Base-by-base conservation (phyloP, 2,888 invertebrate genomes). In the Toxonevra muliebris region DNA sequence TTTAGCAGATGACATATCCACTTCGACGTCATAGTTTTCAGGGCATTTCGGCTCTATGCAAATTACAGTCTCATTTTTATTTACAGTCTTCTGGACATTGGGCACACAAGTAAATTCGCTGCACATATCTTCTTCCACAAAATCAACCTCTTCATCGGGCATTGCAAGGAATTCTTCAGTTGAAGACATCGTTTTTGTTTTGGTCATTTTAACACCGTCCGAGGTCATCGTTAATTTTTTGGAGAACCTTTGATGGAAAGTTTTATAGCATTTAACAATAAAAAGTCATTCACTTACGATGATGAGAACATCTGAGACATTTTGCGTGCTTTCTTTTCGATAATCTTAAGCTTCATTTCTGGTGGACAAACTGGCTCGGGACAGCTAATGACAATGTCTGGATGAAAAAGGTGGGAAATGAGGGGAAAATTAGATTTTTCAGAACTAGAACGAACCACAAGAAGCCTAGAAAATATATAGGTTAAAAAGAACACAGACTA, bases 31-130 rank as follows among this genome's bases (percentile, higher is more conserved):
- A 79, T 91, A 91, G 1, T 87, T 87, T 0, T 87, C 83, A 0
- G 91, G 92, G 75, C 93, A 93, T 67, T 82, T 81, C 30, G 82
- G 83, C 54, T 79, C 74, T 11, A 71, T 62, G 43, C 83, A 84
- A 13, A 74, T 76, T n/a, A 77, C 59, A 0, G 80, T 74, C 40
- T 77, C 77, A 64, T 82, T 83, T 19, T 77, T 79, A 41, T 75
- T 69, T 1, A 79, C 74, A 7, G 75, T 69, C 17, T 76, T 79
- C 9, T 55, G 76, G 12, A 78, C 77, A 63, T 79, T 79, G 41
- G 84, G 85, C 7, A 83, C 78, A 70, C 84, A 85, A 41, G 84
- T 80, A 60, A 83, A 85, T 69, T 85, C 84, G 45, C 78, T 78
- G 62, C 85, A 85, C 19, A 81, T 76, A 61, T 79, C 81, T 66